These are phyloP conservation scores for Drosophila neoperkinsi DNA, from an alignment of 2,888 invertebrate species.

Conservation along the genomic window DNA sequence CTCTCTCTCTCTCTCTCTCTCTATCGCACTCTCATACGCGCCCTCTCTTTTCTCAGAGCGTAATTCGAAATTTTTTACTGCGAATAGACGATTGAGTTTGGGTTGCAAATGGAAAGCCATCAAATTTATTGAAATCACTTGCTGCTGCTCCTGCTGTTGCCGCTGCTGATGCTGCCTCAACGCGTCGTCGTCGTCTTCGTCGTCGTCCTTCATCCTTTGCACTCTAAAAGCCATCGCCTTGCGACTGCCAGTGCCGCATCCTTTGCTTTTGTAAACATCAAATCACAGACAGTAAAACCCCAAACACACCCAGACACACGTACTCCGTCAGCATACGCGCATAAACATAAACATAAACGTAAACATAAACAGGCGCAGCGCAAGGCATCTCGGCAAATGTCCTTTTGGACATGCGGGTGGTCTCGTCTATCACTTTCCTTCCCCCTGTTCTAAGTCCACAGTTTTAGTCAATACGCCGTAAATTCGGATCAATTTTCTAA, in stretches of 20 bases:
- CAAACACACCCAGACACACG: constrained; percentile 39
- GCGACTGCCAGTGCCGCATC: constrained; percentile 65
- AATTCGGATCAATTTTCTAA: constrained; percentile 75
- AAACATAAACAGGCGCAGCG: constrained; percentile 69
- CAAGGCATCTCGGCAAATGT: constrained; percentile 62
- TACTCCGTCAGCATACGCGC: constrained; percentile 32
- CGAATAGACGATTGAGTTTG: constrained; percentile 80
- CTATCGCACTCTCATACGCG: not conserved
- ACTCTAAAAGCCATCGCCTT: constrained; percentile 36
- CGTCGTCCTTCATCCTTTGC: constrained; percentile 38
- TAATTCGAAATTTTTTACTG: constrained; percentile 81
- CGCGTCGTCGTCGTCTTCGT: constrained; percentile 37
- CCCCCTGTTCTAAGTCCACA: constrained; percentile 30
- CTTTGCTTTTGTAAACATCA: constrained; percentile 78
- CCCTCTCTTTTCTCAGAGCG: constrained; percentile 48
- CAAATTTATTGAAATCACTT: constrained; percentile 85
- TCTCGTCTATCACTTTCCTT: not conserved
- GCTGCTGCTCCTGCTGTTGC: constrained; percentile 62
- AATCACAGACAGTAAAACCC: constrained; percentile 78
- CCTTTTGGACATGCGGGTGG: constrained; percentile 68
- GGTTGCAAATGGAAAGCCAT: constrained; percentile 84
- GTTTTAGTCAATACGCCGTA: constrained; percentile 58
- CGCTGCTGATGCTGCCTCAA: constrained; percentile 48
- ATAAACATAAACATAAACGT: constrained; percentile 77
- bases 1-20: too few species aligned